Evolutionary conservation across 2,888 invertebrate genomes (phyloP), one percentile per base, ranked within the genome.

Genomic region (Mycalesis mineus): DNA sequence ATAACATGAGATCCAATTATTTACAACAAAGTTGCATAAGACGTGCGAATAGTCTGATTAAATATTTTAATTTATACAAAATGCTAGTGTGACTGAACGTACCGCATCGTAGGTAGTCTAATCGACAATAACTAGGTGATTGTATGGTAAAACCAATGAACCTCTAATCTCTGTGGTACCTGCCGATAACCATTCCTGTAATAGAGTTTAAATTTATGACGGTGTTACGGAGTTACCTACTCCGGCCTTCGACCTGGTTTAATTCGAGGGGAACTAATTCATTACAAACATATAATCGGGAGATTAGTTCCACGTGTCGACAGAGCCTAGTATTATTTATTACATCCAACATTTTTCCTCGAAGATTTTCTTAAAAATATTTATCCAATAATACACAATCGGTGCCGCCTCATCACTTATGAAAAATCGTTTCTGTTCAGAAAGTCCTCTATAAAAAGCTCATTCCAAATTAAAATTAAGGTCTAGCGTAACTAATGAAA

Each of bases 401-500:
- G 79, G 88, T 82, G 82, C 88, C 86, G 88, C 82, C 82, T 85
- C 87, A 87, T 89, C 80, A 85, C 71, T 88, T 87, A 89, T 89
- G 86, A 89, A 88, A 88, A 85, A 89, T 87, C 76, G 87, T 80
- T 86, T 77, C 83, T 85, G 78, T 77, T 76, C 78, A 78, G 72
- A 80, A 72, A 84, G 75, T 80, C 76, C 77, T 83, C 86, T 86
- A 87, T 87, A 88, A 88, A 89, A 89, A 89, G 80, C 84, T 86
- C 82, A 86, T 88, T 86, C 77, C 74, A 85, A 88, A 89, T 89
- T 89, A 88, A 89, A 88, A 89, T 88, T 88, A 87, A 88, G 86
- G 85, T 85, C 85, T 88, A 84, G 80, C 81, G 74, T 80, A 75
- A 75, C 81, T 73, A 74, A 80, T 75, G 77, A 75, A 78, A 74